Evolutionary conservation across 2,888 invertebrate genomes (phyloP), one percentile per base, ranked within the genome.

Genomic region (Drosophila leonis): DNA sequence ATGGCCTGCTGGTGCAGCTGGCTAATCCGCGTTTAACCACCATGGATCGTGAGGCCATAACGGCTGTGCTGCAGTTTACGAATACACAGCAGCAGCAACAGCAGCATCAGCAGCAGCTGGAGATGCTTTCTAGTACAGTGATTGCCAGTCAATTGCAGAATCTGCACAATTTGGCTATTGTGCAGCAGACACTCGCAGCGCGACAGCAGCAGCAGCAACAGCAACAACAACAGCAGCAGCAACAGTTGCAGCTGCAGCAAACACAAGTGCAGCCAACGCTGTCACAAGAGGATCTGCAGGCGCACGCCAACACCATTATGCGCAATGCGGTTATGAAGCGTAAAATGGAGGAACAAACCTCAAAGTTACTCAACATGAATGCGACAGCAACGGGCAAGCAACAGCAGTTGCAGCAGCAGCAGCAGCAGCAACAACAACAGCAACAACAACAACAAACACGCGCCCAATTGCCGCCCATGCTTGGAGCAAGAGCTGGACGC

Each of bases 281-380:
- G 35, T 85, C 91, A 0, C 92, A 92, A 33, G 92, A 92, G 72
- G 92, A 92, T 61, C 65, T 92, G 33, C 91, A 92, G 64, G 88
- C 90, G 0, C 92, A 92, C 79, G 91, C 92, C 7, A 92, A 91
- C 65, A 77, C 83, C 13, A 92, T 92, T 57, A 92, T 92, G 90
- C 92, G 92, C 41, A 92, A 92, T 79, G 92, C 92, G n/a, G 86
- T 92, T 54, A 88, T 92, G 62, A 92, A 92, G 54, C 92, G 92
- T 29, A 92, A 92, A 68, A 74, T 92, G 35, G 92, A 92, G 56
- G 92, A 92, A 42, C 92, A 92, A 75, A 83, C 83, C 0, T 87
- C 83, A 12, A 92, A 92, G 67, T 76, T 92, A 27, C 72, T 92
- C 6, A 91, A 91, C 66, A 61, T 90, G 13, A 88, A 83, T 72